Evolutionary conservation across 2,888 invertebrate species (phyloP).

Genomic region (Andrena bucephala): DNA sequence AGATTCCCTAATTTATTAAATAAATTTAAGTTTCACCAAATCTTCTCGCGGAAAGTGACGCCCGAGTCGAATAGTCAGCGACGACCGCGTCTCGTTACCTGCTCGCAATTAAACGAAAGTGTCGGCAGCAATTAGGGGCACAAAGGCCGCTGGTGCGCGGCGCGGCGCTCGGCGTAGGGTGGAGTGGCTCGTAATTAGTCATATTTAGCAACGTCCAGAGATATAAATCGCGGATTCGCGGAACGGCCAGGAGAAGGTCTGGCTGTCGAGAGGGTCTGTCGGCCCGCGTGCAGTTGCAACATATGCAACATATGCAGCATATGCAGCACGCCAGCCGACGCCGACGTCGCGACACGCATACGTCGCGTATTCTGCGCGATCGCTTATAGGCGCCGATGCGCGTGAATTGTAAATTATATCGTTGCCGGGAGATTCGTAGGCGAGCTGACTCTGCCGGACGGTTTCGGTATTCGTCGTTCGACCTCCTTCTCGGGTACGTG

Average conservation of each 20-base stretch:
- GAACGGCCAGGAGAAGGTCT: constrained; percentile 35
- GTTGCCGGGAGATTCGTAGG: not conserved
- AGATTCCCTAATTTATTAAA: no score
- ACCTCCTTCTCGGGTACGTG: not conserved
- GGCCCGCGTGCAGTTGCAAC: constrained; percentile 5
- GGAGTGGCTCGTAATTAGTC: constrained; percentile 46
- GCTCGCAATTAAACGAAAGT: constrained; percentile 15
- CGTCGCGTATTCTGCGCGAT: constrained; percentile 21
- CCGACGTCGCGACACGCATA: not conserved
- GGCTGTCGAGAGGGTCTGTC: constrained; percentile 17
- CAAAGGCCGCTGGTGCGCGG: not conserved
- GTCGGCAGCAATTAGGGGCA: not conserved
- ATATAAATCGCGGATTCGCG: constrained; percentile 52
- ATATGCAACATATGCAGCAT: constrained; percentile 3
- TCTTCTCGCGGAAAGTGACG: no score
- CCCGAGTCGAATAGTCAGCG: not conserved
- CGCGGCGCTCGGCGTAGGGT: not conserved
- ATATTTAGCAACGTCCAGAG: constrained; percentile 55
- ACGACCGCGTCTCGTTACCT: constrained; percentile 21
- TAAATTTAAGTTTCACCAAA: no score
- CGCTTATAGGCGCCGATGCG: constrained; percentile 20
- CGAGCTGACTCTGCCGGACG: not conserved
- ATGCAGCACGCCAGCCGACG: not conserved
- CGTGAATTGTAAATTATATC: constrained; percentile 24
- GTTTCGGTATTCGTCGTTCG: constrained; percentile 10